Evolutionary conservation across 2,888 invertebrate species (phyloP).

Genomic region (Mechanitis messenoides): DNA sequence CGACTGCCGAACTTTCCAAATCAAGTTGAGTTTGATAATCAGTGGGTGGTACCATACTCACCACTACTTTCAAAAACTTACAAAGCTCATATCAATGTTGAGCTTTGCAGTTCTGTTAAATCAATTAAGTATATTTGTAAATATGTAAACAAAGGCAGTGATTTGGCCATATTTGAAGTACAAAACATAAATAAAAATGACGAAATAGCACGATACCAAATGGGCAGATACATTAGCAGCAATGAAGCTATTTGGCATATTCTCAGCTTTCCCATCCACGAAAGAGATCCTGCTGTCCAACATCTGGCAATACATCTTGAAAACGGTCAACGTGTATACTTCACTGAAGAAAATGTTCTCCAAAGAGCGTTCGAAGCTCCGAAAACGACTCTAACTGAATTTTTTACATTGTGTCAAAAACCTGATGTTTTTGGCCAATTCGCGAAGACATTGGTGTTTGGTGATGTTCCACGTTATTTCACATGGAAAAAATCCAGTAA

Average conservation of each 20-base stretch:
- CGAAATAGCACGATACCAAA: conserved; percentile 25
- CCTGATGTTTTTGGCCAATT: conserved; percentile 15
- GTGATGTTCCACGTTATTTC: conserved; percentile 19
- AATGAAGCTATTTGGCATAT: conserved; percentile 25
- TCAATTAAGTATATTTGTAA: not conserved
- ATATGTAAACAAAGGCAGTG: conserved; percentile 5
- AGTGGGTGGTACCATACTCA: conserved; percentile 21
- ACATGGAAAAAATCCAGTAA: conserved; percentile 7
- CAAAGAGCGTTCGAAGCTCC: conserved; percentile 18
- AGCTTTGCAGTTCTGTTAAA: conserved; percentile 4
- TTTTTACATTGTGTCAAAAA: conserved; percentile 23
- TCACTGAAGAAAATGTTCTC: conserved; percentile 22
- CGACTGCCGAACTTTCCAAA: conserved; percentile 19
- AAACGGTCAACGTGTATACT: conserved; percentile 26
- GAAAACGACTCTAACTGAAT: conserved; percentile 24
- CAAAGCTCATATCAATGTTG: not conserved
- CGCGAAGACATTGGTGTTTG: conserved; percentile 15
- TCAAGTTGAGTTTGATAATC: conserved; percentile 25
- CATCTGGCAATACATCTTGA: conserved; percentile 4
- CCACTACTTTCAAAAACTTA: conserved; percentile 14
- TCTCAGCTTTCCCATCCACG: not conserved
- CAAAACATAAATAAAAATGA: conserved; percentile 23
- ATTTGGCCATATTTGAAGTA: conserved; percentile 13
- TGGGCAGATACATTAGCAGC: conserved; percentile 23
- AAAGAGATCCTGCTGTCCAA: no score